Evolutionary conservation across 1,140 invertebrate genomes (phyloP).

Genomic region (Zaprionus kolodkinae): DNA sequence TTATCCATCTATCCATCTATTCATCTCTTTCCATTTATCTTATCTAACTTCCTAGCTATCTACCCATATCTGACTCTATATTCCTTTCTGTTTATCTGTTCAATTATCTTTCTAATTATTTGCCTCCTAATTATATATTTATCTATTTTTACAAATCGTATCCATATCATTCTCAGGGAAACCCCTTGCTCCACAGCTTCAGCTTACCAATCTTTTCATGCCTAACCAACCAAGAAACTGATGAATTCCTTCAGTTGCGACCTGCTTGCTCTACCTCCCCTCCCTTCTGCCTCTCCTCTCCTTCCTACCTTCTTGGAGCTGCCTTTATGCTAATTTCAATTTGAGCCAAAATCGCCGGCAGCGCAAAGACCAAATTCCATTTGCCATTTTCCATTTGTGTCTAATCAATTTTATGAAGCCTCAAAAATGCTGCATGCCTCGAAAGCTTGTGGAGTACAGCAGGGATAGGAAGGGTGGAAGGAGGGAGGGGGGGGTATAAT

Average conservation of each 20-base stretch:
- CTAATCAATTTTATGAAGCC: slow-evolving; percentile 66
- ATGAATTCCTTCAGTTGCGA: background rate
- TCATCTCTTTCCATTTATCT: no score
- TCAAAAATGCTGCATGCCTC: slow-evolving; percentile 58
- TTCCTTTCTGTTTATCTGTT: no score
- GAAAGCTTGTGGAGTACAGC: background rate
- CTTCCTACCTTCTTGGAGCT: background rate
- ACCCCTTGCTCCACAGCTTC: background rate
- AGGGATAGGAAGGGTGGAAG: no score
- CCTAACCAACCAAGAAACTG: background rate
- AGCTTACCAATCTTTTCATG: background rate
- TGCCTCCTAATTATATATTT: no score
- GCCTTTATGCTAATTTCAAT: slow-evolving; percentile 13
- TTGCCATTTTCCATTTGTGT: slow-evolving; percentile 51
- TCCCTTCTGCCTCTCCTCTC: background rate
- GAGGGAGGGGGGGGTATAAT: background rate
- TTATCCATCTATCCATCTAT: no score
- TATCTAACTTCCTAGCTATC: no score
- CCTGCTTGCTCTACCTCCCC: background rate
- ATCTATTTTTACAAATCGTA: no score
- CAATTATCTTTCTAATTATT: no score
- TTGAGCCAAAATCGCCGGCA: slow-evolving; percentile 24
- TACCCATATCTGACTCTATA: no score
- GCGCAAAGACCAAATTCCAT: slow-evolving; percentile 27
- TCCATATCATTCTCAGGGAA: no score